These are phyloP conservation scores for Diceros bicornis DNA, from an alignment of 2,797 vertebrate genomes.

Conservation along the genomic window DNA sequence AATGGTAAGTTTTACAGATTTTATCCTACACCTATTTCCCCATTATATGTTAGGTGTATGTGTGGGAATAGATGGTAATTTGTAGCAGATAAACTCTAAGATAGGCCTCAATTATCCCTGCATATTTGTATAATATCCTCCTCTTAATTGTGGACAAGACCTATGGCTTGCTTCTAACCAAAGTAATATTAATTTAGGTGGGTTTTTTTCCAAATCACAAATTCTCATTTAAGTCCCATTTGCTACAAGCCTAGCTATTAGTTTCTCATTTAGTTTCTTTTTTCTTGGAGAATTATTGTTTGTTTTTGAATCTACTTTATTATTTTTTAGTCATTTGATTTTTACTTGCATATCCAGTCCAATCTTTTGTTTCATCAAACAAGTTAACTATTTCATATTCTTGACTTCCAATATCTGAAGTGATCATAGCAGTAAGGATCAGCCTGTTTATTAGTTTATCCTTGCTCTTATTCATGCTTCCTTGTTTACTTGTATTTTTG, in stretches of 20 bases:
- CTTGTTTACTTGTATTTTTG: background rate
- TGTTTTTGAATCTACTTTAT: background rate
- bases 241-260: background rate
- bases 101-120: background rate
- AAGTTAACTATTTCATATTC: background rate
- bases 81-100: background rate
- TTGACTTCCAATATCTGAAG: background rate
- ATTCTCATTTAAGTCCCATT: background rate
- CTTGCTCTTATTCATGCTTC: background rate
- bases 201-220: background rate
- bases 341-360: background rate
- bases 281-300: background rate
- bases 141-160: background rate
- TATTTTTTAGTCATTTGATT: background rate
- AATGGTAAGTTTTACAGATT: background rate
- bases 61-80: accelerated
- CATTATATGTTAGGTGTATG: background rate
- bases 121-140: background rate
- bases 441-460: background rate
- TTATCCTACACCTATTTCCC: background rate
- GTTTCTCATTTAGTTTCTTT: background rate
- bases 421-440: background rate
- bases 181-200: background rate
- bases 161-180: background rate
- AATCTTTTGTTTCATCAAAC: background rate